Evolutionary conservation across 2,797 vertebrate genomes (phyloP), one percentile per base, ranked within the genome.

Genomic region (Tragopan temminckii): DNA sequence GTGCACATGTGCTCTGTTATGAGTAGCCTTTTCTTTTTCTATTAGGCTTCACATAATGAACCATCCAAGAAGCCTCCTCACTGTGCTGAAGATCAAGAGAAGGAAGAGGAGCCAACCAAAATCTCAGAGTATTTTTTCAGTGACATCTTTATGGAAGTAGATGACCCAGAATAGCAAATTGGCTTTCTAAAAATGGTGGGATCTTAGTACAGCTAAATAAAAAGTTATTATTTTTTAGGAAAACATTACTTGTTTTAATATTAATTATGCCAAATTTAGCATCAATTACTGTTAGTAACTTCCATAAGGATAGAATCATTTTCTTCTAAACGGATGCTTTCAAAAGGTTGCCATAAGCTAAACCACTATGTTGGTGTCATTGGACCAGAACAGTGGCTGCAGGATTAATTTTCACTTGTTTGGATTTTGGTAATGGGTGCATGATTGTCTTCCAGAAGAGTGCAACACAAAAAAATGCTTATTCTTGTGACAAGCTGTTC

Each of bases 71-170:
- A 94, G 79, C 79, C 87, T 84, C 35, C 69, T 27, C 31, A 62
- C 43, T 33, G 48, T 85, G 59, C 85, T 95, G 90, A 90, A 93
- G 83, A 89, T 46, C 89, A 90, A 78, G 91, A 90, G 83, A 97
- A 97, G 43, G 97, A 98, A 61, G 98, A 98, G 69, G 98, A 98
- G 70, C 97, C 98, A 61, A 97, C 97, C 43, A 97, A 80, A 50
- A 97, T 99, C n/a, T 98, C 98, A 7, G 98, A 99, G 80, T 99
- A 98, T 93, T 98, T 99, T 97, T 98, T 99, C 75, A 98, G 94
- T 95, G 99, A 99, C 94, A 99, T 99, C 91, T 99, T 99, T 79
- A 99, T 99, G 86, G 98, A 99, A 55, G 99, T 99, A 61, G 98
- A 99, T 79, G 98, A 98, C 85, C 88, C 90, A 46, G 98, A 98